phyloP scores from a whole-genome alignment of 2,797 vertebrate species.

The Todus mexicanus region DNA sequence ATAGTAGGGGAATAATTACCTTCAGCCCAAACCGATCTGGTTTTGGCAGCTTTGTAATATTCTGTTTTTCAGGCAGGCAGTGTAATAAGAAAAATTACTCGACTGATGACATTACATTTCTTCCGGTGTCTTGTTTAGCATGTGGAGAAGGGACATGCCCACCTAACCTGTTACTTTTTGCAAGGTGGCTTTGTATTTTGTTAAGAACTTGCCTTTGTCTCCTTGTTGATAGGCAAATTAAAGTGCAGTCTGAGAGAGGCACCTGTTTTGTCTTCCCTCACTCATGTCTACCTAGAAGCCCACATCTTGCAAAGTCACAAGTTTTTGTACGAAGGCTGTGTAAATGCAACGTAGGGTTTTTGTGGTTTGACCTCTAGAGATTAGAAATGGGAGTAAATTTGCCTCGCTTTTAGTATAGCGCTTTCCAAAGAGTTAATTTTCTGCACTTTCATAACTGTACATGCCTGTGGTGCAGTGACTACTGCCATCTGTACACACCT shows the following conservation, averaged over 20 bases:
- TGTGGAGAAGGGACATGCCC: neutral
- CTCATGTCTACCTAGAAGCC: neutral
- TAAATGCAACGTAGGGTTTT: neutral
- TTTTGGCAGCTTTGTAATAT: slow-evolving; percentile 12
- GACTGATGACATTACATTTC: neutral
- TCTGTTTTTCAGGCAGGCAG: neutral
- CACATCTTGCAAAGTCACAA: neutral
- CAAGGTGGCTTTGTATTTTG: neutral
- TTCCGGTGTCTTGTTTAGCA: neutral
- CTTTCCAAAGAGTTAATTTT: neutral
- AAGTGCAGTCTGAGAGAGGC: neutral
- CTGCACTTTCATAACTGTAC: neutral
- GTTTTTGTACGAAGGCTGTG: neutral
- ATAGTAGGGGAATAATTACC: neutral
- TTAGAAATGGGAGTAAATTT: neutral
- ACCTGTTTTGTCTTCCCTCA: neutral
- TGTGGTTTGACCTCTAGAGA: neutral
- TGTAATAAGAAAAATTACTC: neutral
- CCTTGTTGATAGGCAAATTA: neutral
- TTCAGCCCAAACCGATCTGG: neutral
- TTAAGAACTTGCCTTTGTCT: neutral
- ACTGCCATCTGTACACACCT: neutral
- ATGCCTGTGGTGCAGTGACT: neutral
- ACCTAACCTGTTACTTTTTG: neutral
- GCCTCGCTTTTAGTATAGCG: neutral